Conservation (phyloP, 2,797 vertebrate genomes). For the Gallinago nigripennis region DNA sequence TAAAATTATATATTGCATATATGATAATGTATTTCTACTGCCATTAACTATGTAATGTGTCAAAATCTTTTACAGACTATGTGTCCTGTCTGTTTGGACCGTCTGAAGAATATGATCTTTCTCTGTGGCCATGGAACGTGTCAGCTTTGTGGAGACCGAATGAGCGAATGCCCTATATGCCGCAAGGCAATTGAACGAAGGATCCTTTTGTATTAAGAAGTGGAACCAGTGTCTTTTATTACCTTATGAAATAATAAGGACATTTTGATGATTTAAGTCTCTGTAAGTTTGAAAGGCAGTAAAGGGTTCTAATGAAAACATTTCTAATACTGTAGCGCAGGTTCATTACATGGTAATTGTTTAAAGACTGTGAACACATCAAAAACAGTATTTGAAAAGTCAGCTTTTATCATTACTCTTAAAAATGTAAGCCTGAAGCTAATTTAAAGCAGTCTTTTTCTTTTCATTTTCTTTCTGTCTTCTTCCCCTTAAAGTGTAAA, state of each 20-base stretch:
- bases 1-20: not conserved
- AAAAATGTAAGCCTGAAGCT: slow-evolving; percentile 37
- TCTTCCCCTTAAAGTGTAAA: slow-evolving; percentile 32
- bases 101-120: slow-evolving; percentile 99
- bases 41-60: not conserved
- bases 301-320: slow-evolving; percentile 51
- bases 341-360: slow-evolving; percentile 46
- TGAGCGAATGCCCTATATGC: slow-evolving; percentile 99
- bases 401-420: slow-evolving; percentile 47
- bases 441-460: slow-evolving; percentile 14
- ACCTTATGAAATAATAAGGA: slow-evolving; percentile 8
- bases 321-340: slow-evolving; percentile 62
- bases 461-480: not conserved
- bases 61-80: slow-evolving; percentile 86
- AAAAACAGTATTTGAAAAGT: slow-evolving; percentile 68
- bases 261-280: slow-evolving; percentile 16
- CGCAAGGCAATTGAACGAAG: slow-evolving; percentile 98
- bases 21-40: not conserved
- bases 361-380: slow-evolving; percentile 47
- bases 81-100: slow-evolving; percentile 98
- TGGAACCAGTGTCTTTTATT: slow-evolving; percentile 27
- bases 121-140: slow-evolving; percentile 98
- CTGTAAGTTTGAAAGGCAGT: not conserved
- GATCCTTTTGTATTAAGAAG: slow-evolving; percentile 92
- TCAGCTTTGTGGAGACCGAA: slow-evolving; percentile 96